Percentiles rank a stretch among this genome's conserved stretches.
Conservation (phyloP, 2,113 vertebrate species). For the Delphinus delphis region DNA sequence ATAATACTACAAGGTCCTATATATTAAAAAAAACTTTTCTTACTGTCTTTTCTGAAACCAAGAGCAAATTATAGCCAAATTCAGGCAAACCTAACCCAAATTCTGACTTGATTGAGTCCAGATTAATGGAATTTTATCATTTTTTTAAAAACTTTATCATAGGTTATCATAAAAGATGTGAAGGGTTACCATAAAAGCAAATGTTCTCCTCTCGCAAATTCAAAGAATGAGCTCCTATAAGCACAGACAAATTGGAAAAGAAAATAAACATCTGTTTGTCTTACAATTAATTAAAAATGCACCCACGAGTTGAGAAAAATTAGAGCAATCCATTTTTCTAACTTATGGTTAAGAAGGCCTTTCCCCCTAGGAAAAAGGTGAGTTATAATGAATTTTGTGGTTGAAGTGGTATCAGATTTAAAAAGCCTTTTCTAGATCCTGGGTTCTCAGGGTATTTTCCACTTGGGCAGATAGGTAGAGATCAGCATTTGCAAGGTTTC, state of each 20-base stretch:
- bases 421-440: background rate
- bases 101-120: background rate
- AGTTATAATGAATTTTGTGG: background rate
- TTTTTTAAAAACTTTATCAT: background rate
- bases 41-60: background rate
- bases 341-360: background rate
- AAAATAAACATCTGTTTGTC: background rate
- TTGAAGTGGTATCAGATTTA: background rate
- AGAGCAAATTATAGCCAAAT: background rate
- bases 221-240: background rate
- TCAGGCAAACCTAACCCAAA: conserved; percentile 1
- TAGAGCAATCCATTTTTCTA: background rate
- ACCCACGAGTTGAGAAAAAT: background rate
- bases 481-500: conserved; percentile 44
- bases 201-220: background rate
- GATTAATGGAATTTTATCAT: background rate
- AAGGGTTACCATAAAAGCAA: background rate
- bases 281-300: background rate
- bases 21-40: background rate
- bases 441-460: conserved; percentile 32
- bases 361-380: background rate
- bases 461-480: background rate
- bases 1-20: background rate
- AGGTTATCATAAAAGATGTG: background rate
- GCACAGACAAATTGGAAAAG: background rate